Conservation (phyloP, 2,797 vertebrate genomes). For the Trachops cirrhosus region DNA sequence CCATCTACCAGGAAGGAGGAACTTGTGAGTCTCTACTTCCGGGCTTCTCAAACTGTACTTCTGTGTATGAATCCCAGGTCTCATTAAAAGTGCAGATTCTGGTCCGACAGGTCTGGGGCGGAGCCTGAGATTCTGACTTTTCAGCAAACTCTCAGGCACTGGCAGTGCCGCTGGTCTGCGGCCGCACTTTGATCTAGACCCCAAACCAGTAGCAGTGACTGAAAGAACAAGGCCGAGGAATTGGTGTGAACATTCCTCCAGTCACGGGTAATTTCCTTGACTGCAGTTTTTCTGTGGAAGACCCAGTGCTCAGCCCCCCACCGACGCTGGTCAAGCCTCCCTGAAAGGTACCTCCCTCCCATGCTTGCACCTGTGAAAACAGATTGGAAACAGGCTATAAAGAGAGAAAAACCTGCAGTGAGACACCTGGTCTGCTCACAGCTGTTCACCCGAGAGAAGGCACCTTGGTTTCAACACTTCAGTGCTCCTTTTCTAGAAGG, state of each 20-base stretch:
- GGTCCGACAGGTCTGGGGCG: neutral
- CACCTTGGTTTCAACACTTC: neutral
- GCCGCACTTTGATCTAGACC: neutral
- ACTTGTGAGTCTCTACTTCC: neutral
- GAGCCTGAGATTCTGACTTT: neutral
- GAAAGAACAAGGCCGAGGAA: neutral
- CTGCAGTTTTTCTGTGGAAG: neutral
- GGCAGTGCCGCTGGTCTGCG: neutral
- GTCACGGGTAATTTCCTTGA: neutral
- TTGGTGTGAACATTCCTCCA: neutral
- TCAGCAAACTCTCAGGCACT: neutral
- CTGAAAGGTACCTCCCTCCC: neutral
- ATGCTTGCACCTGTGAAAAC: constrained; percentile 40
- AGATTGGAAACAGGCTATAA: neutral
- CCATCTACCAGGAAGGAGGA: neutral
- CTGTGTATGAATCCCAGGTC: neutral
- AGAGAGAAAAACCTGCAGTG: neutral
- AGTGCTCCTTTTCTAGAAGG: neutral
- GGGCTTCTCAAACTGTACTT: neutral
- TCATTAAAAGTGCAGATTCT: neutral
- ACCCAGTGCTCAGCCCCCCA: neutral
- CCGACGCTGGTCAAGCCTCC: neutral
- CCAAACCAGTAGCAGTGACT: neutral
- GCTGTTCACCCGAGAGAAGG: neutral
- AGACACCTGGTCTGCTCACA: constrained; percentile 20